Conservation (phyloP, 2,888 invertebrate species). For the Catocala nupta region DNA sequence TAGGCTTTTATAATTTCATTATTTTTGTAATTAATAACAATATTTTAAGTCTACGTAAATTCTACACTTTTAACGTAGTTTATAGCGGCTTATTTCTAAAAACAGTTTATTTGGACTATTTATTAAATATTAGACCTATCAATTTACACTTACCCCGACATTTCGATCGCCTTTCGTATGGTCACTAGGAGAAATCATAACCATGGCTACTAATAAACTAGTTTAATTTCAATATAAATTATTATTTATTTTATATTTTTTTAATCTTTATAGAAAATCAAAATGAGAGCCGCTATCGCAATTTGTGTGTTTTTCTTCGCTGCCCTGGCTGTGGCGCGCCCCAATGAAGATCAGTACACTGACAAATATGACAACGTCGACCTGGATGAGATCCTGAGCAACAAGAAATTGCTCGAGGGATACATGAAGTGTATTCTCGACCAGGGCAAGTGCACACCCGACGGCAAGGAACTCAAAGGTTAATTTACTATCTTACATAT, state of each 20-base stretch:
- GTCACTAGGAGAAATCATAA: too few species aligned
- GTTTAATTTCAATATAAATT: too few species aligned
- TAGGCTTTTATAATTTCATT: too few species aligned
- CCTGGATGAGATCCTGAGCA: slow-evolving; percentile 89
- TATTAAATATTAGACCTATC: too few species aligned
- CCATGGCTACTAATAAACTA: too few species aligned
- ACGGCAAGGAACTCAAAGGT: slow-evolving; percentile 91
- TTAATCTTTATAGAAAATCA: slow-evolving; percentile 1
- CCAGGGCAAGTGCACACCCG: slow-evolving; percentile 89
- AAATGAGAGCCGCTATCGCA: slow-evolving; percentile 31
- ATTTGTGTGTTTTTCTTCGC: slow-evolving; percentile 26
- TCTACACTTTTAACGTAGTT: too few species aligned
- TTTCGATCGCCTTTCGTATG: too few species aligned
- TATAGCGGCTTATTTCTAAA: too few species aligned
- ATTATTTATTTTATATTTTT: slow-evolving; percentile 8
- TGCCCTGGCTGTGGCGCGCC: slow-evolving; percentile 16
- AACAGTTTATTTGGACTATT: too few species aligned
- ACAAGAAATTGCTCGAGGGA: slow-evolving; percentile 86
- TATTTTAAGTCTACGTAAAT: too few species aligned
- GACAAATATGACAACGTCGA: slow-evolving; percentile 90
- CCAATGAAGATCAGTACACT: slow-evolving; percentile 78
- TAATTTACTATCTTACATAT: neutral
- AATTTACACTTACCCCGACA: too few species aligned
- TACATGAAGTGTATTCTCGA: slow-evolving; percentile 90
- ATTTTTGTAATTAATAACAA: too few species aligned